Evolutionary conservation across 53 echinoderm and acorn worm species (phyloP).

Genomic region (Echinometra lucunter): DNA sequence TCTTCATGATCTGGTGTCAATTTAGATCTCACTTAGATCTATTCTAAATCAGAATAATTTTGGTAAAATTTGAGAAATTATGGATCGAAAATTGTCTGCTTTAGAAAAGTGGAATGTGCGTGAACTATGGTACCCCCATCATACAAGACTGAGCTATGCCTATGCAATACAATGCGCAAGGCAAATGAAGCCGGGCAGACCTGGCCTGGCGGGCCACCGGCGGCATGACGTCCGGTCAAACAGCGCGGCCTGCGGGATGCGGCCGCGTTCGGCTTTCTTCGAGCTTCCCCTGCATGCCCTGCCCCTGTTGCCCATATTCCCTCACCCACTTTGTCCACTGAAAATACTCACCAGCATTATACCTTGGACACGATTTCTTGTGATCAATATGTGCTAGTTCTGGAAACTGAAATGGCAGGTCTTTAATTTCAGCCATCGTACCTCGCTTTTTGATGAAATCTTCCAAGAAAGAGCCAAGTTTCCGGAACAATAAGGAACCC

Average conservation of each 20-base stretch:
- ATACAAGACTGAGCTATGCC: too few relatives aligned
- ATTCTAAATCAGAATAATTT: too few relatives aligned
- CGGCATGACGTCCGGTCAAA: not conserved
- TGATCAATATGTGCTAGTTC: constrained; percentile 87
- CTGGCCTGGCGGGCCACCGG: not conserved
- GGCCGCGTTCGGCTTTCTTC: not conserved
- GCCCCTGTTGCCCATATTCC: too few relatives aligned
- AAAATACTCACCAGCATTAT: constrained; percentile 76
- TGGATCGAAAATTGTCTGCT: too few relatives aligned
- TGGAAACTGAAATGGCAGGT: constrained; percentile 89
- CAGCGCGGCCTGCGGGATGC: not conserved
- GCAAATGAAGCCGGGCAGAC: too few relatives aligned
- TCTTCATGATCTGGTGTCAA: too few relatives aligned
- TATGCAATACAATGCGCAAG: too few relatives aligned
- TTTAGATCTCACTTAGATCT: too few relatives aligned
- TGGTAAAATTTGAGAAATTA: too few relatives aligned
- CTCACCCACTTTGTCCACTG: not conserved
- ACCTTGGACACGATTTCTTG: constrained; percentile 84
- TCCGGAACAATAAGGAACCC: not conserved
- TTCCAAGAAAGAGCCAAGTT: constrained; percentile 43
- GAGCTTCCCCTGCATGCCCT: too few relatives aligned
- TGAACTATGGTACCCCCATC: too few relatives aligned
- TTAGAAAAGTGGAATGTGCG: too few relatives aligned
- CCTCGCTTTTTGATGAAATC: not conserved
- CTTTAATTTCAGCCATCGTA: constrained; percentile 86